These are phyloP conservation scores for Orgyia antiqua DNA, from an alignment of 2,888 invertebrate genomes.

Conservation along the genomic window DNA sequence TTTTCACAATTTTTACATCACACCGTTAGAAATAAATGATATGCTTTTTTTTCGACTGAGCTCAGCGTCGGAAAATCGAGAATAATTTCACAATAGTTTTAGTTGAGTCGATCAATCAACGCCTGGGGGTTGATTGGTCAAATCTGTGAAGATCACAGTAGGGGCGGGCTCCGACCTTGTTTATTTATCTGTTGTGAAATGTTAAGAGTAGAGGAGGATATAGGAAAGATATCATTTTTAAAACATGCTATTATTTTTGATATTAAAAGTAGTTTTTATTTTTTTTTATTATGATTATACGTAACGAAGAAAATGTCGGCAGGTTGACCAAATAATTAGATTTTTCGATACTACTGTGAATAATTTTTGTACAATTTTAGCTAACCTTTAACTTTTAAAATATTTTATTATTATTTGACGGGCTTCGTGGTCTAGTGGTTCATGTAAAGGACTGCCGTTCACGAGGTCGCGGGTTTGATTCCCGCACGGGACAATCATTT, in stretches of 20 bases:
- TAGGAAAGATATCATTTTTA: constrained; percentile 14
- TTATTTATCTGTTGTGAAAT: constrained; percentile 36
- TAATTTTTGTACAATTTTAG: no score
- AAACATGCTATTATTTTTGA: constrained; percentile 1
- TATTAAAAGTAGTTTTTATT: not conserved
- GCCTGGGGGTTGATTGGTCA: constrained; percentile 58
- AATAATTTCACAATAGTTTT: constrained; percentile 16
- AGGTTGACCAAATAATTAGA: no score
- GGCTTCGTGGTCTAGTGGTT: no score
- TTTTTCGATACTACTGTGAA: no score
- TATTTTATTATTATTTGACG: no score
- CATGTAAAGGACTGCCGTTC: no score
- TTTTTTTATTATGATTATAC: no score
- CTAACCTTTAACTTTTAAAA: no score
- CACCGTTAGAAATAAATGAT: constrained; percentile 4
- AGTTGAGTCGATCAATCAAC: constrained; percentile 20
- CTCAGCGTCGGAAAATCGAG: constrained; percentile 15
- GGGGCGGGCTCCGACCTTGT: constrained; percentile 39
- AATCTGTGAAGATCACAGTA: constrained; percentile 64
- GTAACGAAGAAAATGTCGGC: no score
- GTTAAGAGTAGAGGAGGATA: constrained; percentile 23
- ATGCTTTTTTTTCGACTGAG: constrained; percentile 19
- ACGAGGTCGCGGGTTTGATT: no score
- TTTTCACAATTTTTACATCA: not conserved
- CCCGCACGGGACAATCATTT: no score